Evolutionary conservation across 2,797 vertebrate species (phyloP).

Genomic region (Schizopygopsis malacanthus): DNA sequence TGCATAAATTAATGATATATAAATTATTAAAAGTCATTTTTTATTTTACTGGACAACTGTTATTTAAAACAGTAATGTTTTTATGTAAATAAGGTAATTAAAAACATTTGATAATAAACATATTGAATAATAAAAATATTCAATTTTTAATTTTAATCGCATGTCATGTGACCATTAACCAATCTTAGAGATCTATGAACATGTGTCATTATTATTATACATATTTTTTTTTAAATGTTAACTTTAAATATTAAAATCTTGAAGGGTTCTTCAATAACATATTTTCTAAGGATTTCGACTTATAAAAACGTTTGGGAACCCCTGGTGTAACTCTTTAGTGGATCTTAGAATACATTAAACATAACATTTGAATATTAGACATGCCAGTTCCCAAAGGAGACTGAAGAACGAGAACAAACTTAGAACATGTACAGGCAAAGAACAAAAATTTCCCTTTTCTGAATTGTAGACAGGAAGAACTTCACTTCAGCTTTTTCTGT

Average conservation of each 20-base stretch:
- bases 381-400: not conserved
- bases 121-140: too few relatives aligned
- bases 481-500: slow-evolving; percentile 24
- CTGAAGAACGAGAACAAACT: not conserved
- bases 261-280: not conserved
- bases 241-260: not conserved
- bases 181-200: not conserved
- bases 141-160: not conserved
- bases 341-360: not conserved
- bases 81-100: not conserved
- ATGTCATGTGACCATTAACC: not conserved
- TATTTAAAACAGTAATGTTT: not conserved
- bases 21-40: not conserved
- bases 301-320: not conserved
- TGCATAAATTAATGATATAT: too few relatives aligned
- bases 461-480: not conserved
- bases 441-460: not conserved
- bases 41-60: not conserved
- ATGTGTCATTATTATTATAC: not conserved
- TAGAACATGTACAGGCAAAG: not conserved
- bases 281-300: not conserved
- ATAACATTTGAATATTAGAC: not conserved
- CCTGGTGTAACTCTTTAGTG: not conserved
- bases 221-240: not conserved
- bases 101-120: not conserved